These are phyloP conservation scores for Torymus auratus DNA, from an alignment of 2,888 invertebrate genomes.

Conservation along the genomic window DNA sequence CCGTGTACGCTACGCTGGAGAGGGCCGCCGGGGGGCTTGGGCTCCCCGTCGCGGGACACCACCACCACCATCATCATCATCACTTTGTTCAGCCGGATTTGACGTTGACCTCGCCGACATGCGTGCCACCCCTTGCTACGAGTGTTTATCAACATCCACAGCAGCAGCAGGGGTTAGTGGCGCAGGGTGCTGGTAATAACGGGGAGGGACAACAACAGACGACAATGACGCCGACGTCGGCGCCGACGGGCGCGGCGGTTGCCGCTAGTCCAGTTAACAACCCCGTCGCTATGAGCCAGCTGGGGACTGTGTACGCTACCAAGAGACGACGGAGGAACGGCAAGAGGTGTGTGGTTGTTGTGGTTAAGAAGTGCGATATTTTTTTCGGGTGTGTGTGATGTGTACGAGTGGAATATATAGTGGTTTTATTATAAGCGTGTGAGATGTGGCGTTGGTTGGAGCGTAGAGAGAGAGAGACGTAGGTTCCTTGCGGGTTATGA, in stretches of 20 bases:
- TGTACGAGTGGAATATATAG: too few species aligned
- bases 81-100: too few species aligned
- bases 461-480: too few species aligned
- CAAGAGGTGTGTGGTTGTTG: constrained; percentile 86
- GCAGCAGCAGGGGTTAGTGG: constrained; percentile 51
- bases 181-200: constrained; percentile 6
- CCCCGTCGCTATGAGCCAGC: constrained; percentile 86
- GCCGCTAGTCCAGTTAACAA: constrained; percentile 71
- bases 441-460: too few species aligned
- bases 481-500: too few species aligned
- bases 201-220: constrained; percentile 61
- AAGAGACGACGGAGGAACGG: constrained; percentile 96
- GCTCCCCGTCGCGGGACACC: constrained; percentile 68
- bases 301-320: constrained; percentile 97
- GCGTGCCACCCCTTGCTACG: too few species aligned
- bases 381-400: too few species aligned
- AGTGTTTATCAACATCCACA: too few species aligned
- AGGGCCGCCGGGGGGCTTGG: constrained; percentile 74
- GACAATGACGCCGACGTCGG: constrained; percentile 72
- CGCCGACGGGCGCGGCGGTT: constrained; percentile 70
- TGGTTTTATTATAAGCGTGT: too few species aligned
- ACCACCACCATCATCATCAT: too few species aligned
- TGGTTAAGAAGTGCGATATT: background rate
- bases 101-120: too few species aligned
- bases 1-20: constrained; percentile 75